phyloP scores from a whole-genome alignment of 2,888 invertebrate species.

The Ennomos quercinarius region DNA sequence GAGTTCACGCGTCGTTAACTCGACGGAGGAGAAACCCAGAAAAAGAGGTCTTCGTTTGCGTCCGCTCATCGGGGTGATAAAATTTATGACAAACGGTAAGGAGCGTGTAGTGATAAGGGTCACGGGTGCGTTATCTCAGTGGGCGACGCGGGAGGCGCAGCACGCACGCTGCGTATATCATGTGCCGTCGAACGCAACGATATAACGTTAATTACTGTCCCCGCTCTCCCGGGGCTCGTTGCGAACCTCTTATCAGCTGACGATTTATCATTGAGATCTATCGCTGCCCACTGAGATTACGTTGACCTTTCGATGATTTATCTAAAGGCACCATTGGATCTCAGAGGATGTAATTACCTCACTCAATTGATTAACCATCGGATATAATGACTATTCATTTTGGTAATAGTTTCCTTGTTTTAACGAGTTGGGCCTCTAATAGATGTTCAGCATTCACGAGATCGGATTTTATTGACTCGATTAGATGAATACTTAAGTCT shows the following conservation, averaged over 20 bases:
- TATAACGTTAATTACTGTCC: conserved; percentile 55
- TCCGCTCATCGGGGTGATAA: conserved; percentile 80
- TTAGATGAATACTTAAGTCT: too few relatives aligned
- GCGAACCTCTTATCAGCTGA: conserved; percentile 53
- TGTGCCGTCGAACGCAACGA: conserved; percentile 48
- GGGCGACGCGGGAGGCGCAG: conserved; percentile 47
- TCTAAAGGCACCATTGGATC: conserved; percentile 22
- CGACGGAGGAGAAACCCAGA: conserved; percentile 65
- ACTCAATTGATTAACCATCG: conserved; percentile 19
- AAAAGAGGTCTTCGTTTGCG: conserved; percentile 69
- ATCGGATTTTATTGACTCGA: too few relatives aligned
- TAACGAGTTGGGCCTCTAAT: too few relatives aligned
- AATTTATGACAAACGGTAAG: conserved; percentile 85
- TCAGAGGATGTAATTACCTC: conserved; percentile 32
- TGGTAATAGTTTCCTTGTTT: conserved; percentile 16
- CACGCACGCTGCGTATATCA: conserved; percentile 49
- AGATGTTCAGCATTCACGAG: too few relatives aligned
- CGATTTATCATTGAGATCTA: conserved; percentile 50
- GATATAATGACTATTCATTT: conserved; percentile 24
- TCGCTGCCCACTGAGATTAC: conserved; percentile 42
- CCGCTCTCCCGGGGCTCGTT: conserved; percentile 44
- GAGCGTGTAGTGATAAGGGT: conserved; percentile 77
- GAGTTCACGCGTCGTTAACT: conserved; percentile 81
- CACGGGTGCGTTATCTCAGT: conserved; percentile 67
- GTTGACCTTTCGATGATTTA: conserved; percentile 42